Evolutionary conservation across 1,140 invertebrate genomes (phyloP), one percentile per base, ranked within the genome.

Genomic region (Solenopsis invicta): DNA sequence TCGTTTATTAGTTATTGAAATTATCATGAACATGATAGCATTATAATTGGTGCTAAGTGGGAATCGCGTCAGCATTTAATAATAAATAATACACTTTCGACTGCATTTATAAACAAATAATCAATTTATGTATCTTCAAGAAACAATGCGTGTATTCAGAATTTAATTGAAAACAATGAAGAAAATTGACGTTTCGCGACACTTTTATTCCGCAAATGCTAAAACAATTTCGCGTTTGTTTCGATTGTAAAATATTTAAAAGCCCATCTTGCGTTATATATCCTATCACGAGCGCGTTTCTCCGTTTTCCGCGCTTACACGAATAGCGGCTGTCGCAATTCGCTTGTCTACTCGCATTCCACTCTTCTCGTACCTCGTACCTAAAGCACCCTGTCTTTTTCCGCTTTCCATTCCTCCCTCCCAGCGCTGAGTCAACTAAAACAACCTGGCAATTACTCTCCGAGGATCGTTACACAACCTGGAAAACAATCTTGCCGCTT

Each of bases 371-470:
- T 12, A 4, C n/a, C 69, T 41, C 67, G 50, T 29, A 16, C 18
- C 41, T 16, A 21, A 8, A 59, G 24, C 13, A 50, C 37, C 37
- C 16, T 61, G 71, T 77, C 74, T 76, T 86, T 81, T 87, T 77
- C 66, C 85, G 64, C 64, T 80, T 86, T 85, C 86, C 77, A 87
- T 50, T 74, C 85, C 88, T 69, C 85, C 87, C n/a, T n/a, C 84
- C 75, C 85, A 87, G 78, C 90, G 93, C 93, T 94, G 93, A 94
- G 90, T 94, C 93, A 88, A 92, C 93, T 91, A 88, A 93, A 93
- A 93, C 92, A 91, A 92, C 91, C 92, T 91, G 71, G 92, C 93
- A 94, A 94, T 94, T 94, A 94, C 91, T 94, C 93, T 91, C 89
- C 50, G 78, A 89, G 92, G 92, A 94, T 93, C 91, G 92, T 92